Conservation (phyloP, 2,797 vertebrate genomes). For the Urosaurus nigricauda region DNA sequence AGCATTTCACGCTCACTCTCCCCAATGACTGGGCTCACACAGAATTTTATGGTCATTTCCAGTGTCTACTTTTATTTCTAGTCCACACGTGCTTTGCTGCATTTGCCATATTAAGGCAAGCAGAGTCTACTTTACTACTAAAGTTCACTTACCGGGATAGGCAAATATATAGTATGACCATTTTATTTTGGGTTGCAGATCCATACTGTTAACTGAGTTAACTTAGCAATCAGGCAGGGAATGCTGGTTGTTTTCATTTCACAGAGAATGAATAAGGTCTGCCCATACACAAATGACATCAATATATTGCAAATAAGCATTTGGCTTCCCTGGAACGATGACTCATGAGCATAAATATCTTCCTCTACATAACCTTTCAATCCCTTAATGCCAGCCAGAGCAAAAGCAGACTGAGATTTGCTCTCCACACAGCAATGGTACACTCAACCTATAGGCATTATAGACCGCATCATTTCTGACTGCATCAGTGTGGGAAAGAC, state of each 20-base stretch:
- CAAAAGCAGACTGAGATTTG: constrained; percentile 35
- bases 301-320: constrained; percentile 70
- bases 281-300: constrained; percentile 66
- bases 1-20: not conserved
- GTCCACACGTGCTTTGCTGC: not conserved
- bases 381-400: constrained; percentile 45
- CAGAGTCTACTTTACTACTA: constrained; percentile 8
- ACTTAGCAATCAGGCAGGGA: not conserved
- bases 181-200: constrained; percentile 12
- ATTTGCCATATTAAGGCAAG: constrained; percentile 1
- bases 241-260: constrained; percentile 57
- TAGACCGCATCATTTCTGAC: not conserved
- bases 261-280: constrained; percentile 72
- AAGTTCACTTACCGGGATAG: not conserved
- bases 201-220: constrained; percentile 9
- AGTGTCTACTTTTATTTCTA: constrained; percentile 2
- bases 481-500: constrained; percentile 51
- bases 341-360: constrained; percentile 47
- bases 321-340: constrained; percentile 61
- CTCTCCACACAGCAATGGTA: not conserved
- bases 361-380: constrained; percentile 46
- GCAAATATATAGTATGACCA: not conserved
- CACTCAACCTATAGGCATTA: not conserved
- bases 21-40: not conserved
- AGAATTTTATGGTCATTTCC: not conserved